Evolutionary conservation across 2,797 vertebrate genomes (phyloP).

Genomic region (Leptoclinus maculatus): DNA sequence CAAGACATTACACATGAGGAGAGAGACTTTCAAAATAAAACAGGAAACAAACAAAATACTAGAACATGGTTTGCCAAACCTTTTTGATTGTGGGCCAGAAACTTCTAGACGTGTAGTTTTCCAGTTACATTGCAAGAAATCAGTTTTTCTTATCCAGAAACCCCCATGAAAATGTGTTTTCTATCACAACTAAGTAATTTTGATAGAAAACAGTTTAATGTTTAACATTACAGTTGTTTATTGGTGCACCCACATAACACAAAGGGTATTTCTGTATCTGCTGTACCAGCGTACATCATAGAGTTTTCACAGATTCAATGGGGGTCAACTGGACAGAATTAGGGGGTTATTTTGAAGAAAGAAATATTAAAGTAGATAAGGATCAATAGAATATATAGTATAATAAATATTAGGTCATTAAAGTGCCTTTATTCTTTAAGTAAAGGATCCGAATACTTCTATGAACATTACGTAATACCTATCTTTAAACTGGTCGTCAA

Average conservation of each 20-base stretch:
- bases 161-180: background rate
- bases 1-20: background rate
- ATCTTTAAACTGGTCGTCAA: background rate
- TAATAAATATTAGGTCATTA: background rate
- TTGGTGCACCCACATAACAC: background rate
- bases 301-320: background rate
- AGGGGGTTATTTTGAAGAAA: background rate
- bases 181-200: background rate
- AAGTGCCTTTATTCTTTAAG: background rate
- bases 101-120: background rate
- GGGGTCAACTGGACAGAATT: background rate
- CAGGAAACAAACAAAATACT: background rate
- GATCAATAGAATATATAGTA: conserved; percentile 12
- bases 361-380: background rate
- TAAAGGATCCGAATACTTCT: background rate
- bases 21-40: background rate
- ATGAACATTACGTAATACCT: background rate
- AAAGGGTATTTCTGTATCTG: background rate
- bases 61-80: background rate
- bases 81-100: background rate
- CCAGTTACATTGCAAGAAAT: background rate
- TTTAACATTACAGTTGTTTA: background rate
- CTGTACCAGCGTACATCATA: fast-evolving
- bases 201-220: background rate
- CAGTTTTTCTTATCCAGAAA: background rate